Conservation (phyloP, 1,140 invertebrate species). For the Listronotus oregonensis region DNA sequence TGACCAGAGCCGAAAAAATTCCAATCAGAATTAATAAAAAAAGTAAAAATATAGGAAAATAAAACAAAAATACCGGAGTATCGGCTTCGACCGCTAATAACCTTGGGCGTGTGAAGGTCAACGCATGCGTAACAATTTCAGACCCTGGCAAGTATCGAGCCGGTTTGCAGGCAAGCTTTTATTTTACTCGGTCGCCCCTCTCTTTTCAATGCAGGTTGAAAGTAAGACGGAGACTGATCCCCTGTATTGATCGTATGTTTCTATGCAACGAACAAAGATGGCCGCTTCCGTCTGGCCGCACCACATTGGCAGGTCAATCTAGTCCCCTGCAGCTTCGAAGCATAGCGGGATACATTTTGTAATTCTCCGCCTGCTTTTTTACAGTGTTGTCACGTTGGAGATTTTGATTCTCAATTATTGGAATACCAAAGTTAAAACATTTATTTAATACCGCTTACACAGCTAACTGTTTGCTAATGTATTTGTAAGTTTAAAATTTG, state of each 20-base stretch:
- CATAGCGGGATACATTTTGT: conserved; percentile 18
- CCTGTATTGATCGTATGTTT: conserved; percentile 16
- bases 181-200: background rate
- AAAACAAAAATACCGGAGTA: conserved; percentile 20
- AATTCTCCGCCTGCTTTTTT: conserved; percentile 39
- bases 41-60: conserved; percentile 29
- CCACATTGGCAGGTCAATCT: conserved; percentile 43
- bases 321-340: conserved; percentile 32
- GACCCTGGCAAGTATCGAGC: conserved; percentile 19
- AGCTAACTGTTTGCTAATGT: too few species aligned
- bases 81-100: conserved; percentile 33
- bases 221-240: background rate
- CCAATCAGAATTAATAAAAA: conserved; percentile 13
- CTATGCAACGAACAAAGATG: conserved; percentile 46
- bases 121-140: conserved; percentile 8
- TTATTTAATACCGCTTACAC: too few species aligned
- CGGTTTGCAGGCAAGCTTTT: background rate
- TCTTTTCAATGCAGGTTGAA: background rate
- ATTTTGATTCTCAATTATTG: background rate
- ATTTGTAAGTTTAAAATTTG: too few species aligned
- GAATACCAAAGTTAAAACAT: background rate
- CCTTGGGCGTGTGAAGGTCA: conserved; percentile 30
- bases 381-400: conserved; percentile 9
- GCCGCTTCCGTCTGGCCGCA: conserved; percentile 46
- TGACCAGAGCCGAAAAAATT: conserved; percentile 25